Conservation (phyloP, 92 coral and sea anemone genomes). For the Phymanthus crucifer region DNA sequence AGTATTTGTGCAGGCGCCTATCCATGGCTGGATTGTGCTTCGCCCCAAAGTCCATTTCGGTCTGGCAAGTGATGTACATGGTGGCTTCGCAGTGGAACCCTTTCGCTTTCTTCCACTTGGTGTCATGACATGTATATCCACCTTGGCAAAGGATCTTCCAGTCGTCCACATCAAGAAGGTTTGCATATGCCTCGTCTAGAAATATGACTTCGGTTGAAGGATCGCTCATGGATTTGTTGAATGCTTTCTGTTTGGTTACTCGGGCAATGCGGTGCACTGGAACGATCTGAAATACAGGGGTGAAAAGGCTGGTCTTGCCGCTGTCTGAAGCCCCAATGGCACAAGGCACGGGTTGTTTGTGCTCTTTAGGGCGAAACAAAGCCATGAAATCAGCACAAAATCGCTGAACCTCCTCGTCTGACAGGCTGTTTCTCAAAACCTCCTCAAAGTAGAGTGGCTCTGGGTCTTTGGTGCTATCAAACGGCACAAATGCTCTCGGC, state of each 20-base stretch:
- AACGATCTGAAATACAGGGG: slow-evolving; percentile 40
- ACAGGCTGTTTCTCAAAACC: slow-evolving; percentile 26
- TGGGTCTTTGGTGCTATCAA: neutral
- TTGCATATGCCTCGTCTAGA: slow-evolving; percentile 37
- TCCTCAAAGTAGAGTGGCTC: slow-evolving; percentile 6
- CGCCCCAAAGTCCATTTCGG: slow-evolving; percentile 41
- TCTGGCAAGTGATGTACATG: slow-evolving; percentile 40
- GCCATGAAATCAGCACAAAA: slow-evolving; percentile 42
- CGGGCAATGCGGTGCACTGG: slow-evolving; percentile 30
- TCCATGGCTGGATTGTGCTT: slow-evolving; percentile 53
- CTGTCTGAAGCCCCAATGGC: slow-evolving; percentile 48
- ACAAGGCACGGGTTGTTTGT: slow-evolving; percentile 51
- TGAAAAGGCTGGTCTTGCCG: slow-evolving; percentile 54
- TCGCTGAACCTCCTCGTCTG: neutral
- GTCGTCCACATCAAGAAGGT: slow-evolving; percentile 37
- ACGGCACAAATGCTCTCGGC: neutral
- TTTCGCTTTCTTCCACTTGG: slow-evolving; percentile 41
- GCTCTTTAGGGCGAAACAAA: slow-evolving; percentile 33
- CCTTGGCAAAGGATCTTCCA: slow-evolving; percentile 55
- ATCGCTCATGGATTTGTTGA: slow-evolving; percentile 52
- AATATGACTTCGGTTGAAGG: slow-evolving; percentile 37
- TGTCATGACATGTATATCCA: slow-evolving; percentile 43
- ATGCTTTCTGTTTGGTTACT: slow-evolving; percentile 48
- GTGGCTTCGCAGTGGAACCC: slow-evolving; percentile 34
- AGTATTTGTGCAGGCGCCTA: slow-evolving; percentile 32